Percentiles rank a stretch among this genome's conserved stretches.
These are phyloP conservation scores for Leptoteleia sp. DNA, from an alignment of 1,140 invertebrate species.

Conservation along the genomic window DNA sequence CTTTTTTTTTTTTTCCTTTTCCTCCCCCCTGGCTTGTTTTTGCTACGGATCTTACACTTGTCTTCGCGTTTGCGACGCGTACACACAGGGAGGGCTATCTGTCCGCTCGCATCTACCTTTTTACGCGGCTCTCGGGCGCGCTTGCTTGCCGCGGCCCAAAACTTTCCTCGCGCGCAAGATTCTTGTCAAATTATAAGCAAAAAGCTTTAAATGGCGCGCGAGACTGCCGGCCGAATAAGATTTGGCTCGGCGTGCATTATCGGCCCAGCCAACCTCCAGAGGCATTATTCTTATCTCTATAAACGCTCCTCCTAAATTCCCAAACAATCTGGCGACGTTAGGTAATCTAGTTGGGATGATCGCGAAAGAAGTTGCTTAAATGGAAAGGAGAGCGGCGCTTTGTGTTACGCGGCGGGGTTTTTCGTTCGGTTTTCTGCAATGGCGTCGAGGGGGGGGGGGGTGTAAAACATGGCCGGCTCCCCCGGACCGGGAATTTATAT, in stretches of 20 bases:
- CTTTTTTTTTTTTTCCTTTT: too few species aligned
- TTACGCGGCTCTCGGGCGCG: constrained; percentile 23
- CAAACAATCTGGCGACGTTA: constrained; percentile 35
- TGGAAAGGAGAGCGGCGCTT: constrained; percentile 3
- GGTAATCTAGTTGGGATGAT: constrained; percentile 25
- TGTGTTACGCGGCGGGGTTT: too few species aligned
- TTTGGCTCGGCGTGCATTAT: constrained; percentile 27
- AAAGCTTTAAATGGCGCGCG: constrained; percentile 42
- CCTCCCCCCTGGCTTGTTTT: constrained; percentile 11
- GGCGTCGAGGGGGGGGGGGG: too few species aligned
- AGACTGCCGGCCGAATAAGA: constrained; percentile 22
- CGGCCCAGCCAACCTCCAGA: constrained; percentile 4
- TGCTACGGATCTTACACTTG: constrained; percentile 38
- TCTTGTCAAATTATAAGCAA: constrained; percentile 61
- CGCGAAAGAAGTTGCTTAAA: constrained; percentile 9
- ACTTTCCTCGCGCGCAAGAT: constrained; percentile 55
- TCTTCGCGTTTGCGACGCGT: constrained; percentile 49
- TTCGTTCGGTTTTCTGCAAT: too few species aligned
- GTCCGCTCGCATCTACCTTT: constrained; percentile 19
- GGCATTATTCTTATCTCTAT: constrained; percentile 44
- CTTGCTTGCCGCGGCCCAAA: constrained; percentile 19
- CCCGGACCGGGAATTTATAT: too few species aligned
- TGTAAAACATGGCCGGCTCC: too few species aligned
- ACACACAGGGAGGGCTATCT: constrained; percentile 28
- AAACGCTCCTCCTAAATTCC: constrained; percentile 29